These are phyloP conservation scores for Pseudomugil gertrudae DNA, from an alignment of 2,797 vertebrate species.

Conservation along the genomic window DNA sequence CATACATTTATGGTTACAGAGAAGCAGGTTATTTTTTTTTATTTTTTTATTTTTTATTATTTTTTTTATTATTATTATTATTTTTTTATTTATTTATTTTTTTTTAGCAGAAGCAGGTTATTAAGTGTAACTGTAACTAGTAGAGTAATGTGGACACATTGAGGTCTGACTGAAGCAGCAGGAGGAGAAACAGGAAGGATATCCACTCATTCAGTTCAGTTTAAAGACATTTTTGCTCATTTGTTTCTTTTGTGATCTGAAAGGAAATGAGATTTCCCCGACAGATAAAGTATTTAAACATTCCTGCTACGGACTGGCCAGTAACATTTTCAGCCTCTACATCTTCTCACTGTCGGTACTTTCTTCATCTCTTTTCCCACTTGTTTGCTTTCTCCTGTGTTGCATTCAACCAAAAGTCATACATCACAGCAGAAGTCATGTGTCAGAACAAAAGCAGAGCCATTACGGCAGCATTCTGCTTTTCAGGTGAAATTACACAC, in stretches of 20 bases:
- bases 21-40: too few species aligned
- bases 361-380: background rate
- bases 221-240: background rate
- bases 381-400: conserved; percentile 3
- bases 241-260: background rate
- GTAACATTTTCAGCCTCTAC: background rate
- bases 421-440: background rate
- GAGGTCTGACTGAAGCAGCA: background rate
- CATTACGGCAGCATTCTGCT: background rate
- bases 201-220: too few species aligned
- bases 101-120: too few species aligned
- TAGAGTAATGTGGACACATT: conserved; percentile 1
- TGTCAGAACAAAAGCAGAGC: conserved; percentile 4
- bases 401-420: background rate
- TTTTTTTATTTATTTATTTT: too few species aligned
- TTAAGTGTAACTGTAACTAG: background rate
- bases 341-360: background rate
- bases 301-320: background rate
- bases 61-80: too few species aligned
- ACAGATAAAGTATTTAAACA: background rate
- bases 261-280: background rate
- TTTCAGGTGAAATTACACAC: conserved; percentile 10
- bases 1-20: background rate
- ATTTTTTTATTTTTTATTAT: too few species aligned
- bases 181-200: too few species aligned